A percentile compares a stretch with the other conserved stretches of the same genome.
Conservation (phyloP, 2,797 vertebrate species). For the Amblyopsis hoosieri region DNA sequence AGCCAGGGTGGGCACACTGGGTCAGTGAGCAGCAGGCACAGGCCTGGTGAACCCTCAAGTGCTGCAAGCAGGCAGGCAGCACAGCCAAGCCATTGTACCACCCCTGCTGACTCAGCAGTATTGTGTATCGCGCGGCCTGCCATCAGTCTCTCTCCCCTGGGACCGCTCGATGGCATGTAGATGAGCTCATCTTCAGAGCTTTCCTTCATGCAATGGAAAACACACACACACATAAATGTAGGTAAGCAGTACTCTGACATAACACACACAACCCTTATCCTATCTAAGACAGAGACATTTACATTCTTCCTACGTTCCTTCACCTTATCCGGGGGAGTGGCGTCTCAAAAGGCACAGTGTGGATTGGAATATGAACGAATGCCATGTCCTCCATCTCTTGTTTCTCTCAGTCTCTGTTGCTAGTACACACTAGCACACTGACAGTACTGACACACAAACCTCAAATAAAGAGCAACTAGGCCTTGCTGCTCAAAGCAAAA, state of each 20-base stretch:
- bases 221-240: conserved; percentile 13
- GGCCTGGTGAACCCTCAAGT: conserved; percentile 62
- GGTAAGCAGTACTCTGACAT: conserved; percentile 60
- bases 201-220: neutral
- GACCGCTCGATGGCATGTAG: conserved; percentile 35
- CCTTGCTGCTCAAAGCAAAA: conserved; percentile 38
- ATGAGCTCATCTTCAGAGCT: conserved; percentile 12
- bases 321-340: conserved; percentile 34
- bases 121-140: conserved; percentile 53
- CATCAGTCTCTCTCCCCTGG: conserved; percentile 32
- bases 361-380: conserved; percentile 1
- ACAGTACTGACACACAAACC: no score
- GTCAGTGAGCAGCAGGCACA: conserved; percentile 64
- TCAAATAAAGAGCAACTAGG: neutral
- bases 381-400: neutral
- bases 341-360: conserved; percentile 25
- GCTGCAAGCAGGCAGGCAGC: conserved; percentile 44
- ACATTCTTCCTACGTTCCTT: conserved; percentile 48
- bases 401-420: neutral
- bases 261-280: conserved; percentile 31
- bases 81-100: conserved; percentile 65
- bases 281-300: conserved; percentile 25
- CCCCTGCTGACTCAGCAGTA: conserved; percentile 36
- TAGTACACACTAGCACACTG: no score
- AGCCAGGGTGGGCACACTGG: conserved; percentile 60